Evolutionary conservation across 2,888 invertebrate genomes (phyloP).

Genomic region (Orthonychiurus folsomi): DNA sequence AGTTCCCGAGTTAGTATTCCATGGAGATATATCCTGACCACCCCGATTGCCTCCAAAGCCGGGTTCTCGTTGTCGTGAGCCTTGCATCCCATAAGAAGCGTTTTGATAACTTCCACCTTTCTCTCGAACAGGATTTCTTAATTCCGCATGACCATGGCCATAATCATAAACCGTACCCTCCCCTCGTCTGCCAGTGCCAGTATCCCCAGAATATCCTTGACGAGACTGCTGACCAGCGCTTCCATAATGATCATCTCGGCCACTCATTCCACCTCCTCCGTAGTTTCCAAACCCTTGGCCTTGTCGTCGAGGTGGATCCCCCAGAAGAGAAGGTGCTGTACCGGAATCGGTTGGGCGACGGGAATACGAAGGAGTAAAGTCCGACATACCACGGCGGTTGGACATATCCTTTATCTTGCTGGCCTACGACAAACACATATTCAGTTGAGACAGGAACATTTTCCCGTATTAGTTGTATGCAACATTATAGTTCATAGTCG

Average conservation of each 20-base stretch:
- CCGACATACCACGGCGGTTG: no score
- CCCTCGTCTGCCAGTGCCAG: constrained; percentile 8
- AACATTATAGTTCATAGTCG: no score
- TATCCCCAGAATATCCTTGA: constrained; percentile 7
- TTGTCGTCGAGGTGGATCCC: not conserved
- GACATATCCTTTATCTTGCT: no score
- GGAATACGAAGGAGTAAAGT: no score
- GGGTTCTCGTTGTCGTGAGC: not conserved
- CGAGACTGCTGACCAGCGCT: no score
- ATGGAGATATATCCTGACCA: not conserved
- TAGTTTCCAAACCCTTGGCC: constrained; percentile 7
- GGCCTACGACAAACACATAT: no score
- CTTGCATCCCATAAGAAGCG: not conserved
- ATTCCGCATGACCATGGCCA: not conserved
- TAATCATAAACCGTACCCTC: not conserved
- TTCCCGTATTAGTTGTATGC: no score
- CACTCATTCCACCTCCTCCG: not conserved
- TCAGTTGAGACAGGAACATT: no score
- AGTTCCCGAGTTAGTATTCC: not conserved
- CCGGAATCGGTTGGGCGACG: not conserved
- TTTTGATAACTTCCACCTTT: constrained; percentile 2
- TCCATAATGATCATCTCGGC: not conserved
- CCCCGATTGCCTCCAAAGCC: no score
- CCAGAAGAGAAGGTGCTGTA: not conserved
- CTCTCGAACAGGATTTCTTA: not conserved